phyloP scores from a whole-genome alignment of 1,140 invertebrate genomes.

The Brachionus rotundiformis region DNA sequence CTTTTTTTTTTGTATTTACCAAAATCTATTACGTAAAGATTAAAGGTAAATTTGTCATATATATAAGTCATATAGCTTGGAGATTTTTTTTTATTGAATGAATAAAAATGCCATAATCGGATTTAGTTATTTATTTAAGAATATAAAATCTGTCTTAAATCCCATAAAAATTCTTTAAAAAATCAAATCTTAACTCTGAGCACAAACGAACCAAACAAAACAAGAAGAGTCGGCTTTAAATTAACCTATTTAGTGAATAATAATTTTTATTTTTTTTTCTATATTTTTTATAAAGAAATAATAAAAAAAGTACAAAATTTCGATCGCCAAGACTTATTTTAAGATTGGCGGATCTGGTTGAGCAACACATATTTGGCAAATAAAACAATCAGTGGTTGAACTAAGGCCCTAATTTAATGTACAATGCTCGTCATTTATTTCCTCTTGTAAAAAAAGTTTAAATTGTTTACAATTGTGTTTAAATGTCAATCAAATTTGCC shows the following conservation, averaged over 20 bases:
- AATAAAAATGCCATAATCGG: not conserved
- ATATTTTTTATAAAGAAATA: too few species aligned
- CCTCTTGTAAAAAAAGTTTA: slow-evolving; percentile 3
- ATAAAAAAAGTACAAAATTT: too few species aligned
- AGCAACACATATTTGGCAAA: not conserved
- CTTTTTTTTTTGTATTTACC: not conserved
- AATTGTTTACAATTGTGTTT: slow-evolving; percentile 11
- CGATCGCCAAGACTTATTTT: not conserved
- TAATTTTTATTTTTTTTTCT: not conserved
- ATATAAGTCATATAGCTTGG: not conserved
- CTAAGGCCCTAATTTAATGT: not conserved
- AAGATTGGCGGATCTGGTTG: not conserved
- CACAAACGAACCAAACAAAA: slow-evolving; percentile 8
- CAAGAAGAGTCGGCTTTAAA: slow-evolving; percentile 10
- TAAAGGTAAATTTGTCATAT: not conserved
- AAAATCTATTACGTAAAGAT: not conserved
- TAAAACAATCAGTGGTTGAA: not conserved
- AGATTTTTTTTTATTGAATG: not conserved
- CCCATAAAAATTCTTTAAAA: not conserved
- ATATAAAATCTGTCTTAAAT: not conserved
- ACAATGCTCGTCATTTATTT: slow-evolving; percentile 3
- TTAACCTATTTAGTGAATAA: slow-evolving; percentile 29
- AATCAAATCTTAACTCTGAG: slow-evolving; percentile 1
- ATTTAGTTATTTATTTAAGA: slow-evolving; percentile 12
- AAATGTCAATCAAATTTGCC: slow-evolving; percentile 8